Evolutionary conservation across 2,113 vertebrate species (phyloP).

Genomic region (Ibidorhyncha struthersii): DNA sequence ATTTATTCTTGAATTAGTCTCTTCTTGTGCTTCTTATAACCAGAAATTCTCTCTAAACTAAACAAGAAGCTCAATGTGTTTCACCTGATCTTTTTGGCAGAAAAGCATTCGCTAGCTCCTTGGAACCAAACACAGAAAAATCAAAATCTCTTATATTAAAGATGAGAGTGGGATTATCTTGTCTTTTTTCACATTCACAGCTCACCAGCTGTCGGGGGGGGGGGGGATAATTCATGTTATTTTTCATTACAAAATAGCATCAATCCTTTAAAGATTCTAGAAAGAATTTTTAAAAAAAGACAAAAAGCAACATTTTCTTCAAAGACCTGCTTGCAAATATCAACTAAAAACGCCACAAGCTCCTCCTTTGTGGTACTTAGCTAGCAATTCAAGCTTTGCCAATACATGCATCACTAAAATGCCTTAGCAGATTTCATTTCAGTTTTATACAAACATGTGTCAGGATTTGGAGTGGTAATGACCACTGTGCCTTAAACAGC

Average conservation of each 20-base stretch:
- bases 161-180: not conserved
- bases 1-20: not conserved
- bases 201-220: not conserved
- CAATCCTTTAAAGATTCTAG: not conserved
- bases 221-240: not conserved
- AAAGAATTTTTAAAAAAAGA: not conserved
- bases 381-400: conserved; percentile 22
- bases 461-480: conserved; percentile 36
- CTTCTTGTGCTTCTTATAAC: not conserved
- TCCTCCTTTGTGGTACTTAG: not conserved
- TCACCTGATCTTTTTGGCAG: not conserved
- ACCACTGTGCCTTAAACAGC: conserved; percentile 24
- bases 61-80: not conserved
- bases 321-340: not conserved
- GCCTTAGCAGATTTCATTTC: conserved; percentile 47
- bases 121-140: not conserved
- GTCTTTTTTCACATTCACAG: not conserved
- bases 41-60: not conserved
- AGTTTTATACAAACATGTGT: conserved; percentile 48
- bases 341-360: not conserved
- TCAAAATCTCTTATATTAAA: not conserved
- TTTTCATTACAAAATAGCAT: not conserved
- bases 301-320: not conserved
- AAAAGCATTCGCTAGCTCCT: not conserved
- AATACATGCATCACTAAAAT: conserved; percentile 45